Evolutionary conservation across 2,113 vertebrate genomes (phyloP), one percentile per base, ranked within the genome.

Genomic region (Miniopterus natalensis): DNA sequence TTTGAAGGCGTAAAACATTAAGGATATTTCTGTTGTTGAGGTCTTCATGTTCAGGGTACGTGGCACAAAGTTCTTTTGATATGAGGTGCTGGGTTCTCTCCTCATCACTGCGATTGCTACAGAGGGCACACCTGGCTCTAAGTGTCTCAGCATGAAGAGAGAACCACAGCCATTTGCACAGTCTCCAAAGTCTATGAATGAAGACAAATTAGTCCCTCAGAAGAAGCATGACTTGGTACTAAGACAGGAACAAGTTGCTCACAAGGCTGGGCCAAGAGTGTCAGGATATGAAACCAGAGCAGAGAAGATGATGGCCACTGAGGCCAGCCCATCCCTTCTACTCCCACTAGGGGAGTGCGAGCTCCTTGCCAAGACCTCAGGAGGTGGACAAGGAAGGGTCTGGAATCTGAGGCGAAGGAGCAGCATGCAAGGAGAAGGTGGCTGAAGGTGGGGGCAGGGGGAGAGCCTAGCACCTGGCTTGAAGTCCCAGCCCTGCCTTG

Each of bases 271-370:
- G 7, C 55, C 10, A 49, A 7, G 42, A 10, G 31, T 21, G 6
- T 7, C 49, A 15, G n/a, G 10, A 36, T n/a, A 79, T 55, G 27
- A 59, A 6, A 14, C 55, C 25, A 1, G 63, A 47, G 29, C 18
- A 36, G 49, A 75, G 36, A 36, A 66, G 57, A 8, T 2, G 49
- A 40, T 12, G 84, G n/a, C 13, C 53, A 2, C 42, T 71, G 42
- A 0, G 31, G 36, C 55, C 78, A 21, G 73, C 23, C 40, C 21
- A 13, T 74, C 9, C 25, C 70, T 66, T n/a, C 15, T 70, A 11
- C 2, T 11, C 20, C 96, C 97, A 95, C 66, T 45, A 97, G 96
- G 83, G 95, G 95, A 36, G 36, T 36, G 36, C 36, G 36, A 36
- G 36, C 36, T 36, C 36, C 36, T 36, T 36, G 36, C 36, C 36